These are phyloP conservation scores for Rhadinocentrus ornatus DNA, from an alignment of 2,797 vertebrate species.

Conservation along the genomic window DNA sequence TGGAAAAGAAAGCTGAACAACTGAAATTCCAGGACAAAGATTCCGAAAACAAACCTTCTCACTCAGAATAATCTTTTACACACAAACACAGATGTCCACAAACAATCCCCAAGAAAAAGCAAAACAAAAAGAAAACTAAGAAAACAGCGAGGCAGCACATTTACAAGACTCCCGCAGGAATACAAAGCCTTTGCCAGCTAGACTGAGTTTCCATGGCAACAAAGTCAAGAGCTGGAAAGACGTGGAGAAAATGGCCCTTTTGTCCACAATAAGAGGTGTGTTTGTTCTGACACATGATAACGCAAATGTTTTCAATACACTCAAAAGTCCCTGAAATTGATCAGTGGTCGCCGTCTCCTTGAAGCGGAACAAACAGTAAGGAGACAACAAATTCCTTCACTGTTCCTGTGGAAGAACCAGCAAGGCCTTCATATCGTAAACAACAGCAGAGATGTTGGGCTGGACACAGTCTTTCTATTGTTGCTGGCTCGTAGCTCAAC, in stretches of 20 bases:
- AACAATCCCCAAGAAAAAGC: conserved; percentile 16
- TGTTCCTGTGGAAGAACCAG: conserved; percentile 23
- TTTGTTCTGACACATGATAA: conserved; percentile 31
- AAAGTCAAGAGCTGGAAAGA: conserved; percentile 32
- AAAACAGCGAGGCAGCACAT: conserved; percentile 52
- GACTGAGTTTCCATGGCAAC: conserved; percentile 74
- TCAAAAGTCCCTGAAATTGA: conserved; percentile 7
- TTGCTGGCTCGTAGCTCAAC: conserved; percentile 11
- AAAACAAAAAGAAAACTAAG: not conserved
- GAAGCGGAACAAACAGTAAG: conserved; percentile 19
- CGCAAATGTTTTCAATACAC: conserved; percentile 48
- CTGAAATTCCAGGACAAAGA: conserved; percentile 32
- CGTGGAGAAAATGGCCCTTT: conserved; percentile 52
- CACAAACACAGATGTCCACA: conserved; percentile 52
- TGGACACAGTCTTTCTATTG: not conserved
- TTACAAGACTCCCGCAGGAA: conserved; percentile 51
- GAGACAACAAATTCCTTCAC: conserved; percentile 41
- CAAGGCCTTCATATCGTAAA: not conserved
- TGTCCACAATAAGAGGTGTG: conserved; percentile 37
- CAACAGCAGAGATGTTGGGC: not conserved
- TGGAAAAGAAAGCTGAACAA: not conserved
- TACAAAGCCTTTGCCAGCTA: conserved; percentile 63
- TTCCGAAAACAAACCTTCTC: conserved; percentile 49
- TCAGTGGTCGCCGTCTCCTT: conserved; percentile 13
- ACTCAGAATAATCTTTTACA: conserved; percentile 18